These are phyloP conservation scores for Agrotis clavis DNA, from an alignment of 2,888 invertebrate genomes.

Conservation along the genomic window DNA sequence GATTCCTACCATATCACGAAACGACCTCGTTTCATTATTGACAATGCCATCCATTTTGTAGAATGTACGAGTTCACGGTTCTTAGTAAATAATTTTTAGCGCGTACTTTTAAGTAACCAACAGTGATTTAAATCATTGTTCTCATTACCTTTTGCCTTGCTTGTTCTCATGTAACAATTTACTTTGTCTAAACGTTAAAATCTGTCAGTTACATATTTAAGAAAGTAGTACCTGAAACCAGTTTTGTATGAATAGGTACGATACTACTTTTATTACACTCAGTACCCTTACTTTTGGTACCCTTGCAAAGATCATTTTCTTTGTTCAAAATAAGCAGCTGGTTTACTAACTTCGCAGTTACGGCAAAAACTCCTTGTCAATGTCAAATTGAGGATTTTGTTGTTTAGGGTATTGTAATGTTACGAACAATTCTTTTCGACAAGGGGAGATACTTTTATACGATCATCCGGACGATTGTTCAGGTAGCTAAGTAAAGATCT, in stretches of 20 bases:
- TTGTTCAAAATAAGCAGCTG: constrained; percentile 28
- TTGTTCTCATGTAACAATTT: neutral
- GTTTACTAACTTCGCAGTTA: constrained; percentile 8
- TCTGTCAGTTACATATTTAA: neutral
- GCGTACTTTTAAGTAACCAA: no score
- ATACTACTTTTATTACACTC: neutral
- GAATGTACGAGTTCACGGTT: neutral
- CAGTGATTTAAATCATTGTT: neutral
- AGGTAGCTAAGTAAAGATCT: no score
- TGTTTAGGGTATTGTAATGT: neutral
- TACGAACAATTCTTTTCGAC: neutral
- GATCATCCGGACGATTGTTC: neutral
- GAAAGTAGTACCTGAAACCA: constrained; percentile 38
- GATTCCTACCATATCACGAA: no score
- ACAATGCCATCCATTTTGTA: no score
- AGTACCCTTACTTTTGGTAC: constrained; percentile 6
- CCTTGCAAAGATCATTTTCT: constrained; percentile 23
- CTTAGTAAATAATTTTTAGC: neutral
- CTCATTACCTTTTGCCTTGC: neutral
- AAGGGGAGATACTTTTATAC: neutral
- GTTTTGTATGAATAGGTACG: constrained; percentile 14
- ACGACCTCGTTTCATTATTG: no score
- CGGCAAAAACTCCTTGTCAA: constrained; percentile 1
- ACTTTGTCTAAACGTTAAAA: neutral
- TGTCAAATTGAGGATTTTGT: neutral